Evolutionary conservation across 2,888 invertebrate genomes (phyloP).

Genomic region (Philopedon plagiatum): DNA sequence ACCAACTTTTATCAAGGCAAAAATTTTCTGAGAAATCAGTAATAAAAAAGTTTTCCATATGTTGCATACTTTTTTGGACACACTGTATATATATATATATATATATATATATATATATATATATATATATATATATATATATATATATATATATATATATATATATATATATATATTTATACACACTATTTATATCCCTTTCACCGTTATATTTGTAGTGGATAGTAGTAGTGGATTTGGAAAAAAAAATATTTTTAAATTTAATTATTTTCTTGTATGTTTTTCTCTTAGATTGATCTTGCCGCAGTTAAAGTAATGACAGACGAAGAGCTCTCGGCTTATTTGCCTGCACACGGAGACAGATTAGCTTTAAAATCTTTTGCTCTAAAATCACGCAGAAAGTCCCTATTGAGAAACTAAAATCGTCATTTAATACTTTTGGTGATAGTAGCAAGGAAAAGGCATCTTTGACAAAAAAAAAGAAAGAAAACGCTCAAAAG

Average conservation of each 20-base stretch:
- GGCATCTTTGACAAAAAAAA: not conserved
- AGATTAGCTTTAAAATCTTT: not conserved
- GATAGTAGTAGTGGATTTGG: no score
- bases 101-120: no score
- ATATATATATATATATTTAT: no score
- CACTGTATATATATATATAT: no score
- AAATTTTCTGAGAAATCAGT: no score
- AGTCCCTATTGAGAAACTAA: not conserved
- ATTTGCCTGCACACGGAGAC: not conserved
- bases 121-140: no score
- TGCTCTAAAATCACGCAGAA: not conserved
- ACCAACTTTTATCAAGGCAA: no score
- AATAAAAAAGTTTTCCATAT: no score
- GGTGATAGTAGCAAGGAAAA: constrained; percentile 1
- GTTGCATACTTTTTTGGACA: no score
- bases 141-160: no score
- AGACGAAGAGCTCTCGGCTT: not conserved
- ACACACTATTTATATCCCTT: not conserved
- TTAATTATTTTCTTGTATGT: no score
- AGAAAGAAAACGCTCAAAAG: not conserved
- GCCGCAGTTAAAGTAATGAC: not conserved
- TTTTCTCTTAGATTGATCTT: constrained; percentile 1
- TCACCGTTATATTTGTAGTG: constrained; percentile 1
- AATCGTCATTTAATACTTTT: not conserved
- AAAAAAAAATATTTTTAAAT: no score